A percentile compares a stretch with the other conserved stretches of the same genome.
Evolutionary conservation across 1,140 invertebrate genomes (phyloP).

Genomic region (Zelostemma sp.): DNA sequence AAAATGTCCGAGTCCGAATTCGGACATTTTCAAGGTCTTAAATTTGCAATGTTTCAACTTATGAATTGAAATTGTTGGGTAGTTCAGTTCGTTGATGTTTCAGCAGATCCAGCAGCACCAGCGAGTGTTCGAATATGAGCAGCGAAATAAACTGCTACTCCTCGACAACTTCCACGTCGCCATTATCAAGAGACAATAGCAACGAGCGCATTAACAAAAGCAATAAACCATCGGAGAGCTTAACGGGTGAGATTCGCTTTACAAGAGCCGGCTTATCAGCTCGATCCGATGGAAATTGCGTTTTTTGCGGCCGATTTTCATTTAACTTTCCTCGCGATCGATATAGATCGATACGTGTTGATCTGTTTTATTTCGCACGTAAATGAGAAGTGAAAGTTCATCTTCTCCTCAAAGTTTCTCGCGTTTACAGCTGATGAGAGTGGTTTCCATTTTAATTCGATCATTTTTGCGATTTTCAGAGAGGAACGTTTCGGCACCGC

Average conservation of each 20-base stretch:
- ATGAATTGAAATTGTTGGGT: background rate
- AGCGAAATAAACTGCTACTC: slow-evolving; percentile 67
- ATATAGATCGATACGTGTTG: slow-evolving; percentile 20
- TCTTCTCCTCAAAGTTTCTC: slow-evolving; percentile 18
- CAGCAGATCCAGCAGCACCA: slow-evolving; percentile 66
- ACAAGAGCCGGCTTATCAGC: background rate
- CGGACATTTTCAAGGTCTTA: too few species aligned
- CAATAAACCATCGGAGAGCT: slow-evolving; percentile 51
- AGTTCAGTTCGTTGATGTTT: slow-evolving; percentile 45
- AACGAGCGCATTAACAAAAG: slow-evolving; percentile 60
- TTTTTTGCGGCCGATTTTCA: too few species aligned
- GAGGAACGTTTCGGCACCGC: slow-evolving; percentile 52
- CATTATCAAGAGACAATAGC: slow-evolving; percentile 64
- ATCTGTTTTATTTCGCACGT: slow-evolving; percentile 21
- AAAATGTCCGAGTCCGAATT: too few species aligned
- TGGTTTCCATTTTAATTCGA: too few species aligned
- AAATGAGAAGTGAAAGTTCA: slow-evolving; percentile 45
- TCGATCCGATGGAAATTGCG: slow-evolving; percentile 5
- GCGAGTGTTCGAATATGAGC: slow-evolving; percentile 67
- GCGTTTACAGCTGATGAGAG: background rate
- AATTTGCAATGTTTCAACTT: too few species aligned
- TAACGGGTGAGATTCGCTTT: slow-evolving; percentile 44
- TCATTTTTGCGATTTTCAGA: slow-evolving; percentile 54
- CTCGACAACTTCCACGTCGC: slow-evolving; percentile 64
- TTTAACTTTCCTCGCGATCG: background rate